Evolutionary conservation across 2,888 invertebrate genomes (phyloP), one percentile per base, ranked within the genome.

Genomic region (Chorisops tibialis): DNA sequence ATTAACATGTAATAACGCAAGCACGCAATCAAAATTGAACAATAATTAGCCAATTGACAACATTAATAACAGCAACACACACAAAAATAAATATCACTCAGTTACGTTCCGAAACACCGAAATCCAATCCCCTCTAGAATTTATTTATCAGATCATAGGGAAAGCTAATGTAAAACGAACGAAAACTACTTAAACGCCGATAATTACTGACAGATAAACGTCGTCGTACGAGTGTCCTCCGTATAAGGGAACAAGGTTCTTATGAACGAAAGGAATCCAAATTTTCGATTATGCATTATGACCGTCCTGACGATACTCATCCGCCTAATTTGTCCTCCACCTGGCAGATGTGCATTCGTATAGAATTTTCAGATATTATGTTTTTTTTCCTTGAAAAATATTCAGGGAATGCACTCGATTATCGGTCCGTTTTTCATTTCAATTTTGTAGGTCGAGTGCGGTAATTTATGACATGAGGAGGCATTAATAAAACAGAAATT

Each of bases 401-500:
- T 49, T 12, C 9, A 22, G 52, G 35, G n/a, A n/a, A 22, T 45
- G 6, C 6, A n/a, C n/a, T 16, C 45, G 43, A 45, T 56, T 56
- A 30, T 43, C 21, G 56, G 22, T 19, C 43, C 56, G 35, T 30
- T 56, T 56, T 56, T 43, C 56, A 21, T 56, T 56, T 56, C 56
- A 45, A 56, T 56, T 56, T 56, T 56, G 43, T 30, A 30, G 14
- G 16, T 16, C 30, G 45, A 56, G 24, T 30, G n/a, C n/a, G 30
- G 43, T 56, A 56, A 56, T 56, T 56, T 56, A 56, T 56, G 43
- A 56, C 9, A 59, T 30, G 48, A 38, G 38, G 48, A 59, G 48
- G 48, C 48, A 59, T 59, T 59, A 59, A 59, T 59, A 59, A 59
- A 59, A 48, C 48, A 48, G 58, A 47, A 48, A 38, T 59, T 48